Evolutionary conservation across 2,888 invertebrate genomes (phyloP).

Genomic region (Acanthosepion esculentum): DNA sequence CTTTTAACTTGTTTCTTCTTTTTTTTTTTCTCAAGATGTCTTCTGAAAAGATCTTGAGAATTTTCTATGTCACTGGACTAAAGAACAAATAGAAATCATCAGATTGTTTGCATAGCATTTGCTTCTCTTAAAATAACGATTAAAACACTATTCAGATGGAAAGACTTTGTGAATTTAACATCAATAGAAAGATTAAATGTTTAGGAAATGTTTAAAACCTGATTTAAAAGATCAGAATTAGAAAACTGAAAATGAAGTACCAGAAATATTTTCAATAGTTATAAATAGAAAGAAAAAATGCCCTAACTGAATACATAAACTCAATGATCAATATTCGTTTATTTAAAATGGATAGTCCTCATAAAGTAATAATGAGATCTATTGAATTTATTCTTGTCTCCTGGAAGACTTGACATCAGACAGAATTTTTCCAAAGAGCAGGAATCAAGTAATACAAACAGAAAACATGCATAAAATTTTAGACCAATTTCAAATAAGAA

Average conservation of each 20-base stretch:
- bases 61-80: too few species aligned
- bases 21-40: too few species aligned
- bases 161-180: too few species aligned
- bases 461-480: too few species aligned
- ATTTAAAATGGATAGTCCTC: not conserved
- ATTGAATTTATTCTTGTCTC: not conserved
- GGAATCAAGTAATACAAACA: not conserved
- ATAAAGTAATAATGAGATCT: not conserved
- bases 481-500: too few species aligned
- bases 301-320: not conserved
- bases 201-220: not conserved
- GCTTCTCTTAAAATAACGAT: too few species aligned
- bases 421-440: not conserved
- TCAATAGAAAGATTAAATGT: not conserved
- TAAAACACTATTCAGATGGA: too few species aligned
- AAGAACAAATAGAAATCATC: too few species aligned
- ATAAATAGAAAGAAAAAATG: not conserved
- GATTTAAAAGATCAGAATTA: not conserved
- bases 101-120: too few species aligned
- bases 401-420: constrained; percentile 9
- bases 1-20: too few species aligned
- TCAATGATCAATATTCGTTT: not conserved
- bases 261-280: not conserved
- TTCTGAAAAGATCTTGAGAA: too few species aligned
- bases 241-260: not conserved